Evolutionary conservation across 2,113 vertebrate genomes (phyloP).

Genomic region (Rhynchomys soricoides): DNA sequence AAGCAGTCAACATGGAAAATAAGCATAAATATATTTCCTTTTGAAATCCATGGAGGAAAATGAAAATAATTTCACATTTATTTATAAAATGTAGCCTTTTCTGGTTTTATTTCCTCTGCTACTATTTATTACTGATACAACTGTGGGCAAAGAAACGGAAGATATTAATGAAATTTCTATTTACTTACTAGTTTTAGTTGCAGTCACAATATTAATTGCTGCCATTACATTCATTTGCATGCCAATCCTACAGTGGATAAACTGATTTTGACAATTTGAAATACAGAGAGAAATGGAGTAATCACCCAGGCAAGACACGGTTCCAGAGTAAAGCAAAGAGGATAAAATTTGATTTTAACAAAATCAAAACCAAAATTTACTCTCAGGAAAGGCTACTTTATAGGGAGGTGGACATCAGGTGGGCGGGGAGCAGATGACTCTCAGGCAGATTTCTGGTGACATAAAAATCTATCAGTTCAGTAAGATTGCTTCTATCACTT

Average conservation of each 20-base stretch:
- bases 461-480: slow-evolving; percentile 34
- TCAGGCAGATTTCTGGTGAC: slow-evolving; percentile 45
- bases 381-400: slow-evolving; percentile 52
- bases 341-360: slow-evolving; percentile 66
- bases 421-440: not conserved
- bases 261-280: slow-evolving; percentile 69
- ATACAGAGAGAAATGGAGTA: slow-evolving; percentile 67
- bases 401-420: slow-evolving; percentile 36
- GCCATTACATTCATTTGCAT: slow-evolving; percentile 66
- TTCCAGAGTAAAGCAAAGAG: slow-evolving; percentile 54
- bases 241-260: slow-evolving; percentile 66
- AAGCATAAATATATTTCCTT: slow-evolving; percentile 48
- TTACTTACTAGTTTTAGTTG: slow-evolving; percentile 54
- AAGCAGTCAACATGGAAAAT: slow-evolving; percentile 51
- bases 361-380: slow-evolving; percentile 64
- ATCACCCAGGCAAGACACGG: slow-evolving; percentile 60
- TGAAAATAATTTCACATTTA: slow-evolving; percentile 65
- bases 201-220: slow-evolving; percentile 60
- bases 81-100: slow-evolving; percentile 49
- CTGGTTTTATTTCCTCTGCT: slow-evolving; percentile 44
- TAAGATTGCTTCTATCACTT: slow-evolving; percentile 53
- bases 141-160: slow-evolving; percentile 1
- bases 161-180: slow-evolving; percentile 48
- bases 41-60: slow-evolving; percentile 43
- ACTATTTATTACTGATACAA: slow-evolving; percentile 37